Base-by-base conservation (phyloP, 1,140 invertebrate species). In the Ganaspis sp. region DNA sequence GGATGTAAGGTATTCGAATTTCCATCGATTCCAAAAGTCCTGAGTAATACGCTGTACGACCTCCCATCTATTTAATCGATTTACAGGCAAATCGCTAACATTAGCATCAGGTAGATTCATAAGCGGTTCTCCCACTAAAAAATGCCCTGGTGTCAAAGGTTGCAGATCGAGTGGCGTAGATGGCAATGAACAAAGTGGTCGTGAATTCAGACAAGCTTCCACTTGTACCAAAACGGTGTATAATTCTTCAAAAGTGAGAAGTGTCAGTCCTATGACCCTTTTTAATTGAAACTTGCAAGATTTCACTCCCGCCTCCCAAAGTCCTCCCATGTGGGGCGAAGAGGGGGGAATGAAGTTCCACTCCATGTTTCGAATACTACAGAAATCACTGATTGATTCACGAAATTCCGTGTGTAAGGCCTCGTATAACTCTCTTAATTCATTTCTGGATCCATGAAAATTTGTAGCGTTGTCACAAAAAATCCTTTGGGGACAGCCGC, bases 381-480 rank as follows among this genome's bases (percentile, higher is more conserved):
- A 42, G 11, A 42, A 42, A 12, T 42, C 40, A 42, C 11, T 42
- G 12, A 42, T 9, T 2, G 12, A 12, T 1, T 42, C 40, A 42
- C 8, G 40, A 9, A 42, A 42, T 4, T 42, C 9, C 1, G 9
- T 42, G 4, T 42, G 40, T 12, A 42, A 15, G 4, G 9, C 17
- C 5, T 69, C 19, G 15, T 38, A 69, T 19, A 74, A 17, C 0
- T 21, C 29, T 9, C 21, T 83, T 1, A 84, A 26, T 23, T 81
- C 74, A n/a, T 72, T 77, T 1, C 79, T 69, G 0, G 83, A 77
- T 1, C 86, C 87, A 4, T 78, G 70, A 69, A 90, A 90, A 73
- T 87, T 87, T 0, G 83, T 87, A 15, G 77, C 84, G 73, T 84
- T 86, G 70, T 88, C 88, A 9, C 79, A 84, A 19, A 74, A 80